Base-by-base conservation (phyloP, 2,113 vertebrate genomes). In the Cyphomyrus discorhynchus region DNA sequence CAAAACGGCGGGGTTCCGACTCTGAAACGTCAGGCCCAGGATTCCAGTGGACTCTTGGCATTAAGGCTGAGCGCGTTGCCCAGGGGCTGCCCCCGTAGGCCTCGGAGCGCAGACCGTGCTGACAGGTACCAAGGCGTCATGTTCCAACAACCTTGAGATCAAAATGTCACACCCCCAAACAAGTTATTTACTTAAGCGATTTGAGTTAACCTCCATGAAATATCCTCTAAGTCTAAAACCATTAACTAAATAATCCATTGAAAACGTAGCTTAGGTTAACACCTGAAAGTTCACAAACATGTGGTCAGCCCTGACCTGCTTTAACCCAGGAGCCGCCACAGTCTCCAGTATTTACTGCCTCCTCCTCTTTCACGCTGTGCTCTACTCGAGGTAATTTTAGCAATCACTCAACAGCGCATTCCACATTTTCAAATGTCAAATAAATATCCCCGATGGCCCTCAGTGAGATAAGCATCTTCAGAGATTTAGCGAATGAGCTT, bases 361-460 rank as follows among this genome's bases (percentile, higher is more conserved):
- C 5, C 70, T 45, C 31, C 49, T 42, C 11, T 80, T 56, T 56
- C 74, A 82, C 45, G 47, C 47, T 42, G 27, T 45, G 46, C 21
- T 80, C 87, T 27, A 83, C 46, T 82, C 31, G 39, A 50, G 47
- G 74, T 82, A 89, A 83, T 82, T 77, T 89, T 42, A 56, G 88
- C 49, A 39, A 56, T 83, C 31, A 56, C 74, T 88, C 52, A 21
- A 88, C 87, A 62, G 87, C 52, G 62, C 53, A 88, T 62, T 45
- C 53, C 19, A 19, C 27, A 66, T 62, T 58, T 88, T 52, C 52
- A 62, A 56, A 45, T 35, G 87, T 88, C 56, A 88, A 58, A 39
- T 27, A 52, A 45, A 19, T 49, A 86, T 45, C 87, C 39, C 21
- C 9, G 11, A 24, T 13, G 56, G 35, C 11, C 21, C 15, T n/a